Percentiles rank a stretch among this genome's conserved stretches.
Evolutionary conservation across 2,113 vertebrate genomes (phyloP).

Genomic region (Chascanopsetta lugubris): DNA sequence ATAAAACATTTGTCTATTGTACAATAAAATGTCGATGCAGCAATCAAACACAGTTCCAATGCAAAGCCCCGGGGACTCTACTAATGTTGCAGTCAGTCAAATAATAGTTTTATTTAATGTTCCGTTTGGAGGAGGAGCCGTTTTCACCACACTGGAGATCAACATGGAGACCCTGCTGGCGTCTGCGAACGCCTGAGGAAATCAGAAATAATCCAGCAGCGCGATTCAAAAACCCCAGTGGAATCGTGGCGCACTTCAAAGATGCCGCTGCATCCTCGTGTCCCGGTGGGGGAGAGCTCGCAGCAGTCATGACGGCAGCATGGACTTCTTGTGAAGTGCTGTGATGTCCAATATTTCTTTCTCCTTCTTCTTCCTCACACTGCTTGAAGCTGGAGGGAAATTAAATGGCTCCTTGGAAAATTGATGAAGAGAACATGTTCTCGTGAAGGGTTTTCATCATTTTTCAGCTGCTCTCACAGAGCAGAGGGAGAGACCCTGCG

Average conservation of each 20-base stretch:
- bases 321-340: slow-evolving; percentile 31
- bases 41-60: no score
- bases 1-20: no score
- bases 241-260: slow-evolving; percentile 36
- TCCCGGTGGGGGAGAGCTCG: background rate
- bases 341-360: slow-evolving; percentile 1
- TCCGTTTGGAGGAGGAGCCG: background rate
- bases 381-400: slow-evolving; percentile 12
- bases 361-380: background rate
- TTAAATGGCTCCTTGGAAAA: slow-evolving; percentile 43
- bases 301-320: slow-evolving; percentile 3
- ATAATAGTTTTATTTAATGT: no score
- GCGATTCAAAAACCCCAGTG: background rate
- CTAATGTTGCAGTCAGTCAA: no score
- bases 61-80: no score
- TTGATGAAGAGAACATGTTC: slow-evolving; percentile 26
- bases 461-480: slow-evolving; percentile 4
- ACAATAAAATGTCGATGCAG: no score
- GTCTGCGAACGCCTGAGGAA: slow-evolving; percentile 10
- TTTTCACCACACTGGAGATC: background rate
- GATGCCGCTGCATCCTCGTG: background rate
- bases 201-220: slow-evolving; percentile 15
- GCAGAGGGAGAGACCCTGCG: slow-evolving; percentile 1
- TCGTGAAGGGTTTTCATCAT: slow-evolving; percentile 34
- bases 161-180: slow-evolving; percentile 22